These are phyloP conservation scores for Odocoileus virginianus DNA, from an alignment of 2,113 vertebrate genomes.

Conservation along the genomic window DNA sequence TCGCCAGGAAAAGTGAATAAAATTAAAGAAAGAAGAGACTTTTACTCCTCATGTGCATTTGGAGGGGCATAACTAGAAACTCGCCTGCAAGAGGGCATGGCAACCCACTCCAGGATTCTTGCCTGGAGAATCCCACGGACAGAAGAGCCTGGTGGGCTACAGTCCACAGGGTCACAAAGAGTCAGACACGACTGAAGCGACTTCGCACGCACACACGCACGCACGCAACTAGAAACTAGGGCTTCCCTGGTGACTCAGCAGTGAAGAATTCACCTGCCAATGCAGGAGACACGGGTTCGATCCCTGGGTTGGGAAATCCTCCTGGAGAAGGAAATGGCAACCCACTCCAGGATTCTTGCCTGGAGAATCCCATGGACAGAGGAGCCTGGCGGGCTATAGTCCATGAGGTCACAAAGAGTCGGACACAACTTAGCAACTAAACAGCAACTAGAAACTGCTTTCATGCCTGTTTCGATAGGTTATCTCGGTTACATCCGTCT, in stretches of 20 bases:
- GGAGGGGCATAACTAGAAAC: not conserved
- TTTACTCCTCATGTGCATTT: rapidly evolving
- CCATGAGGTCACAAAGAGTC: not conserved
- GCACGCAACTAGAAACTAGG: not conserved
- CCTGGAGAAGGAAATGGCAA: not conserved
- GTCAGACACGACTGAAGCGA: not conserved
- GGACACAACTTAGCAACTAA: not conserved
- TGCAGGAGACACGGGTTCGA: not conserved
- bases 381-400: not conserved
- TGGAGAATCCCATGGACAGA: not conserved
- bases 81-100: not conserved
- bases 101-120: not conserved
- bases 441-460: not conserved
- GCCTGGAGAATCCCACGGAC: not conserved
- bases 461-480: not conserved
- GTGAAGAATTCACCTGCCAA: not conserved
- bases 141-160: not conserved
- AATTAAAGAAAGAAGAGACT: not conserved
- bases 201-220: not conserved
- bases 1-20: not conserved
- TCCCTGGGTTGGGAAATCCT: not conserved
- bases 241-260: not conserved
- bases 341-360: not conserved
- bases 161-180: not conserved
- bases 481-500: not conserved